Evolutionary conservation across 2,113 vertebrate genomes (phyloP).

Genomic region (Chlamydotis undulata): DNA sequence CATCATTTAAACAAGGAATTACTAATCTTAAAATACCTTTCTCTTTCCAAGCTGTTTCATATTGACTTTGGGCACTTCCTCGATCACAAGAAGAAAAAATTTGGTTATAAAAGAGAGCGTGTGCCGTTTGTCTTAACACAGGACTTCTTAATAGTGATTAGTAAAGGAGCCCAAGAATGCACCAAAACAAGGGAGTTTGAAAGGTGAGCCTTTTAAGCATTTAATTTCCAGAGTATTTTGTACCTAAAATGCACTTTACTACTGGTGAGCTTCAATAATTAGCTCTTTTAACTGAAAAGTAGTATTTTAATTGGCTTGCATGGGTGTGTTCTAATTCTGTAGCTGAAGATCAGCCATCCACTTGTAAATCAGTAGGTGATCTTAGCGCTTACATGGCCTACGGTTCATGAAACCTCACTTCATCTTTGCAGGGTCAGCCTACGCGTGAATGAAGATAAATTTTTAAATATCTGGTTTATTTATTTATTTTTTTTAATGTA

Average conservation of each 20-base stretch:
- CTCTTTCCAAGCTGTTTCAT: slow-evolving; percentile 88
- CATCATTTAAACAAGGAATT: neutral
- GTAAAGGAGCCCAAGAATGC: slow-evolving; percentile 97
- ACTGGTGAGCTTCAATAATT: neutral
- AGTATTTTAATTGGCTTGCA: neutral
- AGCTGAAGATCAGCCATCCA: neutral
- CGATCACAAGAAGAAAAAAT: slow-evolving; percentile 99
- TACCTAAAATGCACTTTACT: neutral
- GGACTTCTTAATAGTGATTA: slow-evolving; percentile 98
- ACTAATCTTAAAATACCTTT: slow-evolving; percentile 2
- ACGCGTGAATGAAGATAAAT: neutral
- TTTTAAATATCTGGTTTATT: neutral
- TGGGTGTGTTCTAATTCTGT: neutral
- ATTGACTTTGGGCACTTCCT: slow-evolving; percentile 99
- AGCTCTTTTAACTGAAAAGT: neutral
- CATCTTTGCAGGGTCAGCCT: neutral
- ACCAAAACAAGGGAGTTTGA: slow-evolving; percentile 98
- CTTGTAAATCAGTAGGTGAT: neutral
- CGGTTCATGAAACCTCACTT: neutral
- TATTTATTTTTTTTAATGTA: neutral
- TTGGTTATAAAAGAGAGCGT: slow-evolving; percentile 97
- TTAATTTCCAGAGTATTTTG: neutral
- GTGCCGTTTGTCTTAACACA: slow-evolving; percentile 98
- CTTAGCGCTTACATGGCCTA: neutral
- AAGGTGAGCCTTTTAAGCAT: slow-evolving; percentile 76